Evolutionary conservation across 1,140 invertebrate genomes (phyloP), one percentile per base, ranked within the genome.

Genomic region (Meloidogyne hapla): DNA sequence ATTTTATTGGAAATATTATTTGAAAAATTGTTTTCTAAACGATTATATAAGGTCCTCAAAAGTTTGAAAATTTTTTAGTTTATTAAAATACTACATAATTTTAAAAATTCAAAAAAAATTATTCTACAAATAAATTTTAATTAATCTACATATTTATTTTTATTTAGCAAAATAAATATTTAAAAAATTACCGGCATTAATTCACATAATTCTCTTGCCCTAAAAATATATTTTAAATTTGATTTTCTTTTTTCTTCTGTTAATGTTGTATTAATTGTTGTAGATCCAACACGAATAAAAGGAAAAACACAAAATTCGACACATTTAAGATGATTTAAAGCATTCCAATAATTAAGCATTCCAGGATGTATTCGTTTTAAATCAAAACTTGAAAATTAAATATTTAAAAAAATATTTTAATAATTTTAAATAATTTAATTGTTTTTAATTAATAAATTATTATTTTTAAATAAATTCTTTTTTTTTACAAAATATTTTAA

Each of bases 271-370:
- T 28, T 26, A n/a, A 18, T 73, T 64, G 56, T 21, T 38, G 56
- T 6, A 63, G 2, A 56, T 75, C 64, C 74, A 42, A 74, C 74
- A n/a, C 74, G 69, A 23, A 75, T 63, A 61, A 75, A 75, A 23
- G 74, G 74, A 48, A 75, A 75, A n/a, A 75, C 69, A 40, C 74
- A 75, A 33, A 75, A 61, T 45, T 75, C n/a, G 12, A 69, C n/a
- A 38, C 74, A 75, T 42, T 75, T 67, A 26, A 74, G 69, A 28
- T 15, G 12, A 15, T 74, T 48, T 12, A 75, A 3, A 48, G 25
- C 74, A 69, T 75, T 75, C 62, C 71, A 33, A 38, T 33, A 38
- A 28, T 33, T 38, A n/a, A 73, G 23, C 13, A 61, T 38, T 15
- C 56, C 71, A 15, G 71, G 26, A 64, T 73, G 71, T 0, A 73